Percentiles rank a stretch among this genome's conserved stretches.
These are phyloP conservation scores for Sterna hirundo DNA, from an alignment of 2,113 vertebrate species.

Conservation along the genomic window DNA sequence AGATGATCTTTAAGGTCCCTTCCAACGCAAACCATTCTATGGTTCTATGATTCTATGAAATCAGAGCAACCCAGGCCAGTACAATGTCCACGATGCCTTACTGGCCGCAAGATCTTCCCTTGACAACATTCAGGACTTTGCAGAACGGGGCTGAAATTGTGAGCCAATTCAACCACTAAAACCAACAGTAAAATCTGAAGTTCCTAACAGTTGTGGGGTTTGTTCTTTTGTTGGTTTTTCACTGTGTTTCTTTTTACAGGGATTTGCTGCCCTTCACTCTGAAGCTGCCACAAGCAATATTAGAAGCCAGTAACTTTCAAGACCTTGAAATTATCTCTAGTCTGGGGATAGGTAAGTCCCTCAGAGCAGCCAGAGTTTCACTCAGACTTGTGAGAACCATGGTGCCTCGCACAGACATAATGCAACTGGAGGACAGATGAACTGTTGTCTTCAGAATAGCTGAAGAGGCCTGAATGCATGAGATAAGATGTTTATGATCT, in stretches of 20 bases:
- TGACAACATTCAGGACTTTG: background rate
- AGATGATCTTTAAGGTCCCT: too few species aligned
- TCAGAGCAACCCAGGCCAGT: background rate
- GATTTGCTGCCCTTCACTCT: conserved; percentile 88
- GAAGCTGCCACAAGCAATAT: conserved; percentile 85
- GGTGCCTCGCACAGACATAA: background rate
- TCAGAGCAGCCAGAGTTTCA: background rate
- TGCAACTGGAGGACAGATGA: background rate
- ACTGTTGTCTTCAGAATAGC: background rate
- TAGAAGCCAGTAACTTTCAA: conserved; percentile 79
- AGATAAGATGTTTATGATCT: background rate
- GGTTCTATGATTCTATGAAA: background rate
- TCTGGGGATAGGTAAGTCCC: conserved; percentile 86
- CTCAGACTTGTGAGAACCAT: background rate
- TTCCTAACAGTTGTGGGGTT: background rate
- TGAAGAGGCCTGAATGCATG: background rate
- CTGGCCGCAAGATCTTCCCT: background rate
- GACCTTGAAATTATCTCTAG: conserved; percentile 88
- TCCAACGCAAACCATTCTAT: too few species aligned
- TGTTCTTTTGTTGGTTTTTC: background rate
- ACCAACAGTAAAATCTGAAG: background rate
- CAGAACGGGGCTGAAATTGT: background rate
- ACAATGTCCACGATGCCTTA: background rate
- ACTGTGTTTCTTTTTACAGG: conserved; percentile 70
- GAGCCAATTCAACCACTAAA: background rate